Conservation (phyloP, 2,888 invertebrate genomes). For the Catocala sponsa region DNA sequence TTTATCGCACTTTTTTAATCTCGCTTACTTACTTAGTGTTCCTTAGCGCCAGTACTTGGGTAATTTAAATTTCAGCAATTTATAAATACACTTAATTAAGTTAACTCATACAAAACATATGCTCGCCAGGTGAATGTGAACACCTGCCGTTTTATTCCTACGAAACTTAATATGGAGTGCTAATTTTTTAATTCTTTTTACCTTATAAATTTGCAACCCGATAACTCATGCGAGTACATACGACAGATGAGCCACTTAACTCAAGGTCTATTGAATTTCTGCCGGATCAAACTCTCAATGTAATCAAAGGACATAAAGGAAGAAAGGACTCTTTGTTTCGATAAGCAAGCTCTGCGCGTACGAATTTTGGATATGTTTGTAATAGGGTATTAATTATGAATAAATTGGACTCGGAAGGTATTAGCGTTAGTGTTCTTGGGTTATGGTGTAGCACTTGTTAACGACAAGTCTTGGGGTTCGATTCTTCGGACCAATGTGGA, state of each 20-base stretch:
- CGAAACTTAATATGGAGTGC: slow-evolving; percentile 82
- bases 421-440: no score
- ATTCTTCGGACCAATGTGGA: no score
- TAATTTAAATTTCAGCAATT: slow-evolving; percentile 63
- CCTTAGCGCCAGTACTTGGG: slow-evolving; percentile 46
- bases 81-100: slow-evolving; percentile 71
- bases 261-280: slow-evolving; percentile 77
- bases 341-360: slow-evolving; percentile 41
- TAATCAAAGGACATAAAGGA: slow-evolving; percentile 60
- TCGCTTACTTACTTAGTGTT: slow-evolving; percentile 40
- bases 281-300: slow-evolving; percentile 57
- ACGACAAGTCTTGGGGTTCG: no score
- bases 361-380: slow-evolving; percentile 34
- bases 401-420: no score
- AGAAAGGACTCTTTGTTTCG: slow-evolving; percentile 55
- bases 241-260: slow-evolving; percentile 82
- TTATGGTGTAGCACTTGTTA: no score
- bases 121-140: slow-evolving; percentile 78
- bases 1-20: slow-evolving; percentile 44
- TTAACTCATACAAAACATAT: slow-evolving; percentile 74
- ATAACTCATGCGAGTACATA: slow-evolving; percentile 70
- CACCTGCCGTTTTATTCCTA: slow-evolving; percentile 78
- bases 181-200: slow-evolving; percentile 65
- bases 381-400: neutral
- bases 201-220: slow-evolving; percentile 71